Conservation (phyloP, 2,113 vertebrate species). For the Thamnaconus septentrionalis region DNA sequence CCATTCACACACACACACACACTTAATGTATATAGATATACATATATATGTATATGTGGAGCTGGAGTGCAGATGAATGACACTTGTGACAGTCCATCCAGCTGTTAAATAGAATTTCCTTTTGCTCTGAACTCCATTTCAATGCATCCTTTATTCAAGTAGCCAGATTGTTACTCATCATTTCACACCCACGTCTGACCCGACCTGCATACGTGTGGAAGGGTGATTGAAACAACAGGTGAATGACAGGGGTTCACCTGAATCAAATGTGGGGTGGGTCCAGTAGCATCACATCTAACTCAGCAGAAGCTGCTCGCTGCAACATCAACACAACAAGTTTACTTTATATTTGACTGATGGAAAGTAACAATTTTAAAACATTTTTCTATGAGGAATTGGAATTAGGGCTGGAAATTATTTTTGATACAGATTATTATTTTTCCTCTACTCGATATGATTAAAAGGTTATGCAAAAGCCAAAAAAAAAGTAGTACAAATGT, state of each 20-base stretch:
- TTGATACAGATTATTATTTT: too few species aligned
- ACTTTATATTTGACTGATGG: too few species aligned
- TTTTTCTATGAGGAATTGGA: too few species aligned
- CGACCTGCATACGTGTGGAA: slow-evolving; percentile 36
- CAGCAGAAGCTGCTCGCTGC: too few species aligned
- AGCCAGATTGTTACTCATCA: slow-evolving; percentile 11
- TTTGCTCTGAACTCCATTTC: slow-evolving; percentile 63
- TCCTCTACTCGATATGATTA: too few species aligned
- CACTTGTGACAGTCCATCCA: slow-evolving; percentile 39
- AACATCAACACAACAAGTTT: too few species aligned
- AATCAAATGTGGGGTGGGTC: too few species aligned
- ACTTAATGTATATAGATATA: background rate
- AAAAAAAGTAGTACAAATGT: too few species aligned
- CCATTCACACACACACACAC: slow-evolving; percentile 18
- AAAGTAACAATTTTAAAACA: too few species aligned
- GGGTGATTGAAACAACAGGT: slow-evolving; percentile 42
- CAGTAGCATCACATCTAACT: too few species aligned
- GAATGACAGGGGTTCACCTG: slow-evolving; percentile 8
- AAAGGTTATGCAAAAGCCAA: too few species aligned
- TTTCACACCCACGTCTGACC: background rate
- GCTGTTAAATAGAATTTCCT: slow-evolving; percentile 56
- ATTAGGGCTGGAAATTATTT: too few species aligned
- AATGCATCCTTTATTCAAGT: slow-evolving; percentile 47
- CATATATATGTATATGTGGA: slow-evolving; percentile 5
- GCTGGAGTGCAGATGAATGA: slow-evolving; percentile 30